These are phyloP conservation scores for Aphodius granarius DNA, from an alignment of 2,888 invertebrate genomes.

Conservation along the genomic window DNA sequence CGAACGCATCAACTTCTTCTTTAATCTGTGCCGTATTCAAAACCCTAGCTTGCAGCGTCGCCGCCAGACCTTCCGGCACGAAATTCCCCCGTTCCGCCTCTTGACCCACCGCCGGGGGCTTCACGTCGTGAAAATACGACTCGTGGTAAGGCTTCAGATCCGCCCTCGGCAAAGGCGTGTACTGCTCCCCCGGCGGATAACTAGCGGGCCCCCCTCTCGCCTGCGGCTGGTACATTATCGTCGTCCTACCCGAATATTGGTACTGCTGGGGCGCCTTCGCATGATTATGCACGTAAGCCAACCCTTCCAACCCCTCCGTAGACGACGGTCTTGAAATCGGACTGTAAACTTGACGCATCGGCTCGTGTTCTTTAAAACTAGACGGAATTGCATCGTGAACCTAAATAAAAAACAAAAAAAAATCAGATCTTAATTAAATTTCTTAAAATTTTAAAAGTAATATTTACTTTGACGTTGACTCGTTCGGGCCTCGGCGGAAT, in stretches of 20 bases:
- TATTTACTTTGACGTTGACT: constrained; percentile 57
- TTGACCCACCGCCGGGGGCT: constrained; percentile 51
- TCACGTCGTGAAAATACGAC: constrained; percentile 68
- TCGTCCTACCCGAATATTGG: constrained; percentile 49
- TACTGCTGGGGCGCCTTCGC: constrained; percentile 42
- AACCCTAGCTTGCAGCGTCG: constrained; percentile 79
- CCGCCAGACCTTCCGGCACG: constrained; percentile 71
- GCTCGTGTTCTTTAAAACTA: constrained; percentile 44
- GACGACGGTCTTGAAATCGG: constrained; percentile 61
- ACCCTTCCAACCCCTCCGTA: constrained; percentile 53
- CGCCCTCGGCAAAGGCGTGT: constrained; percentile 66
- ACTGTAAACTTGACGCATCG: constrained; percentile 55
- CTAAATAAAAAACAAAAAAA: not conserved
- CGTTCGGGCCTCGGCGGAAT: constrained; percentile 62
- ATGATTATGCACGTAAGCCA: constrained; percentile 49
- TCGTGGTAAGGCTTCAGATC: constrained; percentile 74
- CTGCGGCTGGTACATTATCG: constrained; percentile 47
- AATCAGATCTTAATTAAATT: not conserved
- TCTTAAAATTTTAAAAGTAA: not conserved
- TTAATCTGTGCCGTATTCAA: constrained; percentile 54
- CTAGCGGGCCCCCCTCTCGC: constrained; percentile 35
- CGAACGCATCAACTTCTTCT: constrained; percentile 45
- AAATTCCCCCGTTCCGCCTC: constrained; percentile 48
- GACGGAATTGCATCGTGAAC: constrained; percentile 29
- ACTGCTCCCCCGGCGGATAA: constrained; percentile 48